These are phyloP conservation scores for Nyctibius bracteatus DNA, from an alignment of 2,113 vertebrate species.

Conservation along the genomic window DNA sequence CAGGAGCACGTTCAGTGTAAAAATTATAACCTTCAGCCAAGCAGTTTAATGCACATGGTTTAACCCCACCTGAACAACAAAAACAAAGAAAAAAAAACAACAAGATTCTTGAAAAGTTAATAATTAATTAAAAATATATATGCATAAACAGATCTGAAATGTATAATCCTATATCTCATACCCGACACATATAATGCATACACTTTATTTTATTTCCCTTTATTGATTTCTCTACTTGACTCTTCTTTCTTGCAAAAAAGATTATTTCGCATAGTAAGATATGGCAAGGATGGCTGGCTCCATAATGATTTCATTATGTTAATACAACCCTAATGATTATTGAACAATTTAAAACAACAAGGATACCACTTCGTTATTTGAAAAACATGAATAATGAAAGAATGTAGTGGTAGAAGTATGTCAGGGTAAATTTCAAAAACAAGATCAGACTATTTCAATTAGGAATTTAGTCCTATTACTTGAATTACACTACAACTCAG, in stretches of 20 bases:
- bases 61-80: conserved; percentile 87
- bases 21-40: conserved; percentile 98
- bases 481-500: neutral
- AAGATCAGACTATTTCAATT: neutral
- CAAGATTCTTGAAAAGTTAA: neutral
- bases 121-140: neutral
- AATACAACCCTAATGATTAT: neutral
- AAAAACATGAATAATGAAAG: neutral
- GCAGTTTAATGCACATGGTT: conserved; percentile 95
- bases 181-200: neutral
- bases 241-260: neutral
- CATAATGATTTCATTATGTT: neutral
- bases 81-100: neutral
- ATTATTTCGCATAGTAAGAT: neutral
- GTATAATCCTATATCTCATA: neutral
- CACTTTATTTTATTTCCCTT: neutral
- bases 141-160: neutral
- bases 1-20: conserved; percentile 96
- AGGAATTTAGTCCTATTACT: neutral
- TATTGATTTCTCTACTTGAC: neutral
- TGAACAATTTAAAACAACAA: neutral
- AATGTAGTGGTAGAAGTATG: neutral
- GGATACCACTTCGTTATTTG: neutral
- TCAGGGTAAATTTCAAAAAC: neutral
- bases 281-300: neutral